Conservation (phyloP, 2,888 invertebrate genomes). For the Lasioglossum villosulum region DNA sequence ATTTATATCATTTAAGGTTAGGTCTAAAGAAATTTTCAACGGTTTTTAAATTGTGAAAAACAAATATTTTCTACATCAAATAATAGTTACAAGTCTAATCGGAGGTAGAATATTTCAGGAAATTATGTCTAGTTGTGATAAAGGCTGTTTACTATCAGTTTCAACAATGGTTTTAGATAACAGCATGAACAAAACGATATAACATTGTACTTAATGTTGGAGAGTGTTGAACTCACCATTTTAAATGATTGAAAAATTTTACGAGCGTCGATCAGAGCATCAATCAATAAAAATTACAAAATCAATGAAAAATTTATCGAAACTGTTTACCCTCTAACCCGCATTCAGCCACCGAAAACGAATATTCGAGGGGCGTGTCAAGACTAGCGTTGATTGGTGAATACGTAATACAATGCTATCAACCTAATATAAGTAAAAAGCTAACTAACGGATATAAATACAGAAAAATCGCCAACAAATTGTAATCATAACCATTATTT, state of each 20-base stretch:
- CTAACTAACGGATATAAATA: not conserved
- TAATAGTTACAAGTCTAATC: not conserved
- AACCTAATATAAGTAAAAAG: slow-evolving; percentile 39
- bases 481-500: not conserved
- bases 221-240: slow-evolving; percentile 51
- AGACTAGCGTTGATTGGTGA: slow-evolving; percentile 65
- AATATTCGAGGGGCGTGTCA: slow-evolving; percentile 84
- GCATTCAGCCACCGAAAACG: slow-evolving; percentile 78
- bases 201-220: slow-evolving; percentile 12
- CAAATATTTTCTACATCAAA: not conserved
- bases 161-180: slow-evolving; percentile 20
- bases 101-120: not conserved
- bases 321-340: slow-evolving; percentile 66
- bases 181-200: slow-evolving; percentile 8
- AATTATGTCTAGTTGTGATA: not conserved
- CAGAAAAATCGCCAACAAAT: not conserved
- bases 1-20: slow-evolving; percentile 76
- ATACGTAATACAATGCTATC: slow-evolving; percentile 40
- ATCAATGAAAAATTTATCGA: slow-evolving; percentile 53
- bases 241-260: slow-evolving; percentile 45
- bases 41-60: not conserved
- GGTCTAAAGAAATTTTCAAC: slow-evolving; percentile 7
- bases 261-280: slow-evolving; percentile 44
- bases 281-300: slow-evolving; percentile 54
- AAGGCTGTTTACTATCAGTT: not conserved